Percentiles rank a stretch among this genome's conserved stretches.
phyloP scores from a whole-genome alignment of 2,888 invertebrate species.

The Panopea generosa region DNA sequence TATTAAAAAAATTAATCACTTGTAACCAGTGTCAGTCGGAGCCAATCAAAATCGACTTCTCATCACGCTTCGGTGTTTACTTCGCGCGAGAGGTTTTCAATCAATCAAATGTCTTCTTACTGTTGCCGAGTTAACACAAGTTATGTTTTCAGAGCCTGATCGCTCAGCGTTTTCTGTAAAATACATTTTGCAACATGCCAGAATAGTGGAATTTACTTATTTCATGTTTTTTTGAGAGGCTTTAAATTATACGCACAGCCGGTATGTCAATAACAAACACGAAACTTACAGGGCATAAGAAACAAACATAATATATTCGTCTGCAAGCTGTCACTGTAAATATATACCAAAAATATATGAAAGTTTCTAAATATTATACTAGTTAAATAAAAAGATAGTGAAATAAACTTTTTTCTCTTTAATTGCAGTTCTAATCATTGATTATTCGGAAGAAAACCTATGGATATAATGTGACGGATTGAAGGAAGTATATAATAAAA shows the following conservation, averaged over 20 bases:
- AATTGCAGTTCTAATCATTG: too few relatives aligned
- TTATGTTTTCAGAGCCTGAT: slow-evolving; percentile 1
- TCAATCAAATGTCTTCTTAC: slow-evolving; percentile 57
- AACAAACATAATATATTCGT: too few relatives aligned
- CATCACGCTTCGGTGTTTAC: slow-evolving; percentile 48
- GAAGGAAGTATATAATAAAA: too few relatives aligned
- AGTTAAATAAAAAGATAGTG: too few relatives aligned
- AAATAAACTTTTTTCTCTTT: too few relatives aligned
- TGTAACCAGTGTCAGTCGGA: slow-evolving; percentile 39
- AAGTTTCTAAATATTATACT: too few relatives aligned
- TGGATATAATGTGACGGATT: too few relatives aligned
- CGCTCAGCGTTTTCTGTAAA: slow-evolving; percentile 44
- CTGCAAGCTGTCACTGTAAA: too few relatives aligned
- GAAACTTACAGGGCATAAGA: too few relatives aligned
- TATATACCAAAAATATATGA: too few relatives aligned
- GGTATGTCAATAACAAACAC: slow-evolving; percentile 27
- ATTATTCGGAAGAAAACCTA: too few relatives aligned
- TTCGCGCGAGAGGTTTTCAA: slow-evolving; percentile 54
- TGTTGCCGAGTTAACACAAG: slow-evolving; percentile 9
- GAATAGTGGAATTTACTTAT: slow-evolving; percentile 19
- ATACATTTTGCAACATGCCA: slow-evolving; percentile 56
- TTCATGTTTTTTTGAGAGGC: slow-evolving; percentile 21
- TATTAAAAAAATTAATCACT: slow-evolving; percentile 44
- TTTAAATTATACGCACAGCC: slow-evolving; percentile 48
- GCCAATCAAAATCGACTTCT: slow-evolving; percentile 52